A percentile compares a stretch with the other conserved stretches of the same genome.
phyloP scores from a whole-genome alignment of 2,113 vertebrate genomes.

The Pygoscelis adeliae region DNA sequence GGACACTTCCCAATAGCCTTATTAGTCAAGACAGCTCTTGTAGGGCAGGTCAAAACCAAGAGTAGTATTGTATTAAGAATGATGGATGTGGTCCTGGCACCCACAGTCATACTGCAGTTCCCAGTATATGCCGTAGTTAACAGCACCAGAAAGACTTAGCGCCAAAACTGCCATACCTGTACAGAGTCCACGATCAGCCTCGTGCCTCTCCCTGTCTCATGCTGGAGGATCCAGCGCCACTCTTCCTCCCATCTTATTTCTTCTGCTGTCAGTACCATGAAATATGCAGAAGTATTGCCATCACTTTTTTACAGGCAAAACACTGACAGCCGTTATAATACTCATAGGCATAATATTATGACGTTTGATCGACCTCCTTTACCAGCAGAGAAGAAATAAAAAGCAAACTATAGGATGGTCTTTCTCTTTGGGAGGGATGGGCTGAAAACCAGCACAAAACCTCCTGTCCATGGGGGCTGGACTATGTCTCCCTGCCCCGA shows the following conservation, averaged over 20 bases:
- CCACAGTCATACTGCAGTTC: background rate
- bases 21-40: background rate
- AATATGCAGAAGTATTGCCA: background rate
- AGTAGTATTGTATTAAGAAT: background rate
- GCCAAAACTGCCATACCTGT: background rate
- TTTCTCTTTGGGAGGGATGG: background rate
- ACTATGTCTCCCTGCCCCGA: background rate
- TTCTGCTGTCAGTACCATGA: background rate
- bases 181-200: background rate
- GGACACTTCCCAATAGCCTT: background rate
- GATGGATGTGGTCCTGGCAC: background rate
- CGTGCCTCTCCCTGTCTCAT: background rate
- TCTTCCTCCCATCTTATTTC: background rate
- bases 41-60: background rate
- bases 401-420: background rate
- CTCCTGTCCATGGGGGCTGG: background rate
- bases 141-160: background rate
- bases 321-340: background rate
- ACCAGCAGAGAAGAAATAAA: background rate
- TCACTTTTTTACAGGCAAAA: background rate
- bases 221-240: background rate
- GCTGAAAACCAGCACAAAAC: background rate
- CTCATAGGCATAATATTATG: background rate
- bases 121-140: background rate
- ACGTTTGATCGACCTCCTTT: background rate